Evolutionary conservation across 2,113 vertebrate species (phyloP), one percentile per base, ranked within the genome.

Genomic region (Pachycephala philippinensis): DNA sequence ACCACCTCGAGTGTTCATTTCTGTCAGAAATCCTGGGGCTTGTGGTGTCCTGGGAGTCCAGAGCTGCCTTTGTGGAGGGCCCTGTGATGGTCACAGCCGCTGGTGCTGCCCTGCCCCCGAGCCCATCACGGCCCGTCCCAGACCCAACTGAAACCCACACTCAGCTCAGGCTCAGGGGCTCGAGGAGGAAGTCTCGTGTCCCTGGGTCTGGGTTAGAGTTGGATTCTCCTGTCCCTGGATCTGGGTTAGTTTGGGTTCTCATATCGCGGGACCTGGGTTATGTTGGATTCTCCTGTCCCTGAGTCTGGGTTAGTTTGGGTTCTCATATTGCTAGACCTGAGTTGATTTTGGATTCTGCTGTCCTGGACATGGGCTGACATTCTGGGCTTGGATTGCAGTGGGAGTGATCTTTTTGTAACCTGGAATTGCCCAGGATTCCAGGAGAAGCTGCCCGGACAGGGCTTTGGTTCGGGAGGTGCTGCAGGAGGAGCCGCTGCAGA

Each of bases 301-400:
- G 1, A 23, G 54, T 65, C 30, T 49, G 21, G 27, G 57, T 9
- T 52, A 28, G 5, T 15, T 28, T 28, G 50, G 50, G 9, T 10
- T 28, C 50, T 52, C n/a, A n/a, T n/a, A n/a, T n/a, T 39, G 9
- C 37, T 39, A 10, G 26, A 60, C 71, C 30, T 49, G 21, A 23
- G 57, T 9, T 52, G 26, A 28, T 9, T 15, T 28, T 28, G 50
- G 50, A 15, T 10, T 28, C 50, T 52, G 15, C 15, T 52, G 27
- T 28, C 27, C 50, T 3, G 22, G 11, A 12, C 22, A 40, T 1
- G 9, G 7, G 31, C 5, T 71, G 80, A 8, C 37, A 2, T 14
- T 74, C 7, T 1, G 7, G 30, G 31, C 6, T 39, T 54, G 44
- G 57, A 14, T 75, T 49, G 35, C 5, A 0, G 33, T n/a, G 39